Conservation (phyloP, 2,797 vertebrate species). For the Heterohyrax brucei region DNA sequence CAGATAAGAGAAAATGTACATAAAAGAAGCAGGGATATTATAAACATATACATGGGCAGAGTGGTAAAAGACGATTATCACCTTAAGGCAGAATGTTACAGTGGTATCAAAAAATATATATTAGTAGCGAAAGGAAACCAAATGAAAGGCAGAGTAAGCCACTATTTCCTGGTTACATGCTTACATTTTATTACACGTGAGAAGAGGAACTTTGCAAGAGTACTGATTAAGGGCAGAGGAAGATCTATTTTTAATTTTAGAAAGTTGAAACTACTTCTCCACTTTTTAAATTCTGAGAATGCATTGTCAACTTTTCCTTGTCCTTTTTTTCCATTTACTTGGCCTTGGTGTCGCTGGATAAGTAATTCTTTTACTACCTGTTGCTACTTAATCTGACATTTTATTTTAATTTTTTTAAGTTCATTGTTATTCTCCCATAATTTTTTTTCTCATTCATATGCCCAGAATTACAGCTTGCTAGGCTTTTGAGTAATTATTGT, state of each 20-base stretch:
- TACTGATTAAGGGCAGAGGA: background rate
- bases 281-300: background rate
- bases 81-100: background rate
- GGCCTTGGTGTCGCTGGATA: background rate
- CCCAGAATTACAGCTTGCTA: background rate
- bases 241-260: background rate
- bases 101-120: background rate
- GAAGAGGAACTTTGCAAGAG: background rate
- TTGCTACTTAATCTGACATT: background rate
- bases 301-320: background rate
- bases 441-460: background rate
- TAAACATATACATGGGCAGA: background rate
- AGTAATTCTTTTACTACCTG: background rate
- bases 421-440: background rate
- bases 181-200: background rate
- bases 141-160: background rate
- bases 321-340: background rate
- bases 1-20: background rate
- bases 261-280: background rate
- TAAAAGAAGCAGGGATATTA: background rate
- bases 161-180: background rate
- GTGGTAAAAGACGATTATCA: background rate
- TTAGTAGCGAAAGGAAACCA: background rate
- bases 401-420: background rate
- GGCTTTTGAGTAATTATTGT: background rate